Evolutionary conservation across 2,797 vertebrate species (phyloP).

Genomic region (Microctenopoma steveboyesi): DNA sequence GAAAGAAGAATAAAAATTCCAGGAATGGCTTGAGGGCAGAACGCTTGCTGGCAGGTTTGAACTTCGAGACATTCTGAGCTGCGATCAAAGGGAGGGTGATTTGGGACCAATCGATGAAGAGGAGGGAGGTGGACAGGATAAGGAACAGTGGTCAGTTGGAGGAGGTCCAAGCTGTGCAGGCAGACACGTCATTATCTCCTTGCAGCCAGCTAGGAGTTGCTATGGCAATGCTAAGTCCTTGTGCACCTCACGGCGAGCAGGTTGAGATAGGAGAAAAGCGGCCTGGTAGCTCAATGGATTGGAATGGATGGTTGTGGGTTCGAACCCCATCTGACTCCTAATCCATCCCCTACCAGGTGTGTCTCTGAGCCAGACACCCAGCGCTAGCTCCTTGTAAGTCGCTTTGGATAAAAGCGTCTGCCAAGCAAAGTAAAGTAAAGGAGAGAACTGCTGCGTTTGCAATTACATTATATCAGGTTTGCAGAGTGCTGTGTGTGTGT

Average conservation of each 20-base stretch:
- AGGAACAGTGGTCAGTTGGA: slow-evolving; percentile 50
- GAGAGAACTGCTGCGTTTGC: slow-evolving; percentile 52
- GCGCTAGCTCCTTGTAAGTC: no score
- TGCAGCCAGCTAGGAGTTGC: slow-evolving; percentile 66
- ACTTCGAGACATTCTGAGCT: slow-evolving; percentile 18
- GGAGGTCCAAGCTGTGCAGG: slow-evolving; percentile 62
- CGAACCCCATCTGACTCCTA: no score
- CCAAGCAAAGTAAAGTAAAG: no score
- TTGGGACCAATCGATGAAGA: neutral
- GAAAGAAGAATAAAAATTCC: slow-evolving; percentile 2
- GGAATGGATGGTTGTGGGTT: no score
- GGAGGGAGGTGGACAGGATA: slow-evolving; percentile 30
- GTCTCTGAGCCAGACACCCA: no score
- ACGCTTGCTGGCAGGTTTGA: slow-evolving; percentile 10
- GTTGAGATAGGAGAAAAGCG: slow-evolving; percentile 21
- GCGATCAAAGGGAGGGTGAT: slow-evolving; percentile 15
- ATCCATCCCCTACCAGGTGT: no score
- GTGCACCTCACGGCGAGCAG: slow-evolving; percentile 54
- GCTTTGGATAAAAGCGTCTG: no score
- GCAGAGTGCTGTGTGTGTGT: slow-evolving; percentile 18
- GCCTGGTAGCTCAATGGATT: no score
- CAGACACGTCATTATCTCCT: slow-evolving; percentile 56
- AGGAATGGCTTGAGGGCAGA: neutral
- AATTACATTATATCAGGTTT: slow-evolving; percentile 53
- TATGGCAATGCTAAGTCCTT: slow-evolving; percentile 70